phyloP scores from a whole-genome alignment of 2,888 invertebrate genomes.

The Dioctria rufipes region DNA sequence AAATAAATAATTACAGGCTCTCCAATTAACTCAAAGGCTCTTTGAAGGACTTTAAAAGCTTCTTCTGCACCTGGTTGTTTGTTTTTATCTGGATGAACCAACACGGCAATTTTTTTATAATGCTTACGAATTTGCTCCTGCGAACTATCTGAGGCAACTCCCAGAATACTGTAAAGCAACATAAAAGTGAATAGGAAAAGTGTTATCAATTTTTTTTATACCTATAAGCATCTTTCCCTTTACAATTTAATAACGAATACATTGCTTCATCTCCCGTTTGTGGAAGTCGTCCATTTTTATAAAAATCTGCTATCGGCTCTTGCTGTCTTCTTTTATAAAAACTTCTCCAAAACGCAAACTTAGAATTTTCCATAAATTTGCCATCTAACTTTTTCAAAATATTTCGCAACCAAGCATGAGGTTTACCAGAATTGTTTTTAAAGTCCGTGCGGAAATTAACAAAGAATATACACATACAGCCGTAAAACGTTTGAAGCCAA shows the following conservation, averaged over 20 bases:
- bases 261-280: conserved; percentile 95
- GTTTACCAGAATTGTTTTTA: conserved; percentile 69
- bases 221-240: conserved; percentile 97
- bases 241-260: conserved; percentile 92
- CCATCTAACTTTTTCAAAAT: conserved; percentile 68
- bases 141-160: conserved; percentile 88
- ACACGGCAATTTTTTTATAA: conserved; percentile 92
- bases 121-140: conserved; percentile 96
- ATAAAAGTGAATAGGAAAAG: not conserved
- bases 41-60: conserved; percentile 95
- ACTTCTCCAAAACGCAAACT: conserved; percentile 69
- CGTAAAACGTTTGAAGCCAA: conserved; percentile 64
- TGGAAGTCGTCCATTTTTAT: conserved; percentile 76
- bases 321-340: conserved; percentile 70
- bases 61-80: conserved; percentile 96
- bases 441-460: conserved; percentile 67
- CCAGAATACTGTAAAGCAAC: conserved; percentile 79
- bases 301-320: conserved; percentile 67
- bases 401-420: conserved; percentile 68
- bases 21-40: conserved; percentile 95
- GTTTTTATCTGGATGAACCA: conserved; percentile 97
- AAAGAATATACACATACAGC: conserved; percentile 64
- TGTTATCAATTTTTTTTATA: conserved; percentile 64
- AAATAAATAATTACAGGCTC: conserved; percentile 77
- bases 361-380: conserved; percentile 68